Evolutionary conservation across 1,140 invertebrate genomes (phyloP).

Genomic region (Mya arenaria): DNA sequence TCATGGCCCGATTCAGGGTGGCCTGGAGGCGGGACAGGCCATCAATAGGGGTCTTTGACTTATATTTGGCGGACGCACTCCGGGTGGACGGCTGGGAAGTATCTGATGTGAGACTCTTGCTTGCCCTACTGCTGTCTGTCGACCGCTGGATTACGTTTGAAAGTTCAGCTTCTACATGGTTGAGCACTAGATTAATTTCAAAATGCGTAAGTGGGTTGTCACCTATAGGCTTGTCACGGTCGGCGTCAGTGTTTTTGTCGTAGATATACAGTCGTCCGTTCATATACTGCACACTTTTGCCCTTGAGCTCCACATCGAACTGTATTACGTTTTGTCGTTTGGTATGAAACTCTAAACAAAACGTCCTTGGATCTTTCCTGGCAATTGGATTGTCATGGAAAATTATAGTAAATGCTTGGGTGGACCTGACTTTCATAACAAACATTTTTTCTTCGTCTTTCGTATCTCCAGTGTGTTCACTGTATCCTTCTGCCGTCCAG

Average conservation of each 20-base stretch:
- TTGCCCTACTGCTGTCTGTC: background rate
- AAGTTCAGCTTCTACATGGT: background rate
- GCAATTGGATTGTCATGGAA: conserved; percentile 19
- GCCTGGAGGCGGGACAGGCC: background rate
- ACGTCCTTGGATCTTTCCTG: conserved; percentile 17
- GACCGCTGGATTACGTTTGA: background rate
- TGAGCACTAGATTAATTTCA: conserved; percentile 26
- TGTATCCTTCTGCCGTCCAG: conserved; percentile 26
- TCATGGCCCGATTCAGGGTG: conserved; percentile 23
- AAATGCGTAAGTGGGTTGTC: background rate
- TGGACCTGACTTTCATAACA: background rate
- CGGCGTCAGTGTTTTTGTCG: background rate
- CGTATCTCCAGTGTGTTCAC: conserved; percentile 8
- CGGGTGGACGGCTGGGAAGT: background rate
- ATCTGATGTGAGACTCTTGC: background rate
- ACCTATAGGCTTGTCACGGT: background rate
- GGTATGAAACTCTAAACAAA: conserved; percentile 33
- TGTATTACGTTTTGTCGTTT: conserved; percentile 17
- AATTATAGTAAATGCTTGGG: conserved; percentile 17
- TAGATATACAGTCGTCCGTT: conserved; percentile 30
- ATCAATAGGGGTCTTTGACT: background rate
- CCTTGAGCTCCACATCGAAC: conserved; percentile 41
- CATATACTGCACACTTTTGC: conserved; percentile 40
- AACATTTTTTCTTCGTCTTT: background rate
- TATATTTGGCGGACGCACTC: background rate